A percentile compares a stretch with the other conserved stretches of the same genome.
Evolutionary conservation across 2,888 invertebrate species (phyloP).

Genomic region (Eudemis profundana): DNA sequence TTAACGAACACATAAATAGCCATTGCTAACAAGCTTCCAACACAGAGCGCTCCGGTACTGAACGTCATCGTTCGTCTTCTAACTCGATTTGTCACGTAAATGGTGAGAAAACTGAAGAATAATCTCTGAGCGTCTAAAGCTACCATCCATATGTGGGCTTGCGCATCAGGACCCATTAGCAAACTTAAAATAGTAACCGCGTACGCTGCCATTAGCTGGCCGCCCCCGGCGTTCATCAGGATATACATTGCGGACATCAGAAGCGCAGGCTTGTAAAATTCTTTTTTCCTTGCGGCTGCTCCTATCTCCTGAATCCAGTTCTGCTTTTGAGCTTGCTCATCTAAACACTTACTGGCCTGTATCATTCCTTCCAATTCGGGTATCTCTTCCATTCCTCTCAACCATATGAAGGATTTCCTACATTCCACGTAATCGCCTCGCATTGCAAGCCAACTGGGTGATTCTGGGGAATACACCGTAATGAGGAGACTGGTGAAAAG

Average conservation of each 20-base stretch:
- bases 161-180: slow-evolving; percentile 83
- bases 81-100: slow-evolving; percentile 85
- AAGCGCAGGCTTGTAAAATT: slow-evolving; percentile 84
- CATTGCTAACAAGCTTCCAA: slow-evolving; percentile 81
- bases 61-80: slow-evolving; percentile 86
- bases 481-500: slow-evolving; percentile 74
- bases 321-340: slow-evolving; percentile 25
- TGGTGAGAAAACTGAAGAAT: slow-evolving; percentile 83
- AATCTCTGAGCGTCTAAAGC: slow-evolving; percentile 87
- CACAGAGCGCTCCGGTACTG: slow-evolving; percentile 84
- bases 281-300: slow-evolving; percentile 62
- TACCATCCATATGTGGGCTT: slow-evolving; percentile 87
- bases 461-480: slow-evolving; percentile 81
- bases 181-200: slow-evolving; percentile 86
- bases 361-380: slow-evolving; percentile 58
- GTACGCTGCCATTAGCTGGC: slow-evolving; percentile 88
- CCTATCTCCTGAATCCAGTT: slow-evolving; percentile 47
- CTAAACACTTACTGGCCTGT: slow-evolving; percentile 42
- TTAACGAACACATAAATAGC: slow-evolving; percentile 71
- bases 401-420: slow-evolving; percentile 79
- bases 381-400: slow-evolving; percentile 78
- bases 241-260: slow-evolving; percentile 86
- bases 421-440: slow-evolving; percentile 81
- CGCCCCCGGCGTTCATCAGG: slow-evolving; percentile 87
- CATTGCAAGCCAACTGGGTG: slow-evolving; percentile 86